Evolutionary conservation across 2,888 invertebrate genomes (phyloP), one percentile per base, ranked within the genome.

Genomic region (Axea sp.): DNA sequence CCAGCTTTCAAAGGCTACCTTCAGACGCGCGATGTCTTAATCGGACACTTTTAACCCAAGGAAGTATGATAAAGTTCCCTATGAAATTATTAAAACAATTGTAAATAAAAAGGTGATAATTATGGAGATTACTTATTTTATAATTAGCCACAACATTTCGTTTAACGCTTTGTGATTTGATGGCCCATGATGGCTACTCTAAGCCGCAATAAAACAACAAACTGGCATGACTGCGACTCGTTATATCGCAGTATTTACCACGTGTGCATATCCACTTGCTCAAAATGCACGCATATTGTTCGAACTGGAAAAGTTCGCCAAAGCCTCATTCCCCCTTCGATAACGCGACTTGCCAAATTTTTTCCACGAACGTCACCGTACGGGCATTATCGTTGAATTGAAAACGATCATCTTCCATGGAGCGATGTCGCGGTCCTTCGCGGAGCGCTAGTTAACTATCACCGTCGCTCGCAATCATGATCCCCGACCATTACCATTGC

Each of bases 401-500:
- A 55, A 55, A 45, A 55, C 30, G 47, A 67, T 55, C 37, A 62
- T 60, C 24, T n/a, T 7, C 5, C 28, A 9, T 15, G 43, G 30
- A 28, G 26, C 11, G 39, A 64, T 64, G 53, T 60, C 68, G 55
- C 53, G 47, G 53, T 24, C 30, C 26, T 17, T 31, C 28, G 35
- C n/a, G 15, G 12, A 35, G 2, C n/a, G 33, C 51, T 33, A 35
- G 30, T 59, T 57, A 39, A 39, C 62, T 55, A 71, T 71, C 57
- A 71, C 62, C 62, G 71, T 62, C 71, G 41, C 43, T 59, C 15
- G 65, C 69, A 67, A 65, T 76, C 73, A 73, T 57, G 65, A 69
- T 69, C 69, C 57, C 55, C 45, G 69, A 59, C 76, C 77, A 77
- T 78, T 80, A 79, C 75, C 74, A 78, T 76, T 68, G 68, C 78